A percentile compares a stretch with the other conserved stretches of the same genome.
Evolutionary conservation across 2,797 vertebrate genomes (phyloP).

Genomic region (Menidia menidia): DNA sequence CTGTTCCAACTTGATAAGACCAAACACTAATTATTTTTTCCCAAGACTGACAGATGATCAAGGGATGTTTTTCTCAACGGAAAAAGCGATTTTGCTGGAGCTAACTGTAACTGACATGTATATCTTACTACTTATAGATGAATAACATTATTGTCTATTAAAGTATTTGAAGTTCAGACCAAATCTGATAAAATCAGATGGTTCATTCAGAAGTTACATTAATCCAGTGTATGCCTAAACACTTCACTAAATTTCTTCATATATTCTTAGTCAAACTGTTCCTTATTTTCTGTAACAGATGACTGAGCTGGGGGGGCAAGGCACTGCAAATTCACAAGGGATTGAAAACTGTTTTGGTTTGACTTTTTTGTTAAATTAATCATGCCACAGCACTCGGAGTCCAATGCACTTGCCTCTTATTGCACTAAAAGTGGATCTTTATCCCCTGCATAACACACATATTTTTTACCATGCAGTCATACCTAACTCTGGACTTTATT

Average conservation of each 20-base stretch:
- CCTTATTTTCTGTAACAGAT: background rate
- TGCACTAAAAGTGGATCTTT: background rate
- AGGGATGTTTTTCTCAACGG: conserved; percentile 28
- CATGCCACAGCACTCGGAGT: background rate
- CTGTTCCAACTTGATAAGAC: conserved; percentile 21
- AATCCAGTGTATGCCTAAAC: background rate
- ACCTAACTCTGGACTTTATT: background rate
- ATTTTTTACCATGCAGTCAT: background rate
- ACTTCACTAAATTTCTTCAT: background rate
- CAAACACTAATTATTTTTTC: conserved; percentile 8
- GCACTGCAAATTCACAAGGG: background rate
- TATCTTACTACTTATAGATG: background rate
- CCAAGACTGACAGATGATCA: conserved; percentile 36
- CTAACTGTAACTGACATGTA: too few relatives aligned
- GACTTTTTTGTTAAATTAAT: background rate
- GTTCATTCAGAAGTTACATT: conserved; percentile 18
- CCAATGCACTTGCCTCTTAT: background rate
- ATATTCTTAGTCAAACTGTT: conserved; percentile 2
- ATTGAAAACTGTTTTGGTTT: too few relatives aligned
- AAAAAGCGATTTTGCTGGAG: conserved; percentile 12
- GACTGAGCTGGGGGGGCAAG: background rate
- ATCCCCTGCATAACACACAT: background rate
- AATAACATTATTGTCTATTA: background rate
- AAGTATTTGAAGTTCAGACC: conserved; percentile 20
- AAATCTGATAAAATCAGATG: conserved; percentile 11